phyloP scores from a whole-genome alignment of 2,113 vertebrate genomes.

The Heterochromis multidens region DNA sequence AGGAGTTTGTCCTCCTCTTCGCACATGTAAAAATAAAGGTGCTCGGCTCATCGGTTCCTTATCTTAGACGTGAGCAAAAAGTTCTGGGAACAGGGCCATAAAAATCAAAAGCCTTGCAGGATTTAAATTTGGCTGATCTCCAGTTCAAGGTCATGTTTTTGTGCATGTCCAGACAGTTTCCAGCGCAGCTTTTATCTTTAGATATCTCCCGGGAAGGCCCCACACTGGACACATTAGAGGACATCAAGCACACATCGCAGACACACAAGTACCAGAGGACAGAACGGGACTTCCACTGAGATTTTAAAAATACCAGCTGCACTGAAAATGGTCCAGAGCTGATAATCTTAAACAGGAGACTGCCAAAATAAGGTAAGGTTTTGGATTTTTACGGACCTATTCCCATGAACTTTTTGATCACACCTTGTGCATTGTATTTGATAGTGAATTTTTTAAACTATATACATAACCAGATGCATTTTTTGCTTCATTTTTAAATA shows the following conservation, averaged over 20 bases:
- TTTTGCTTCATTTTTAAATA: neutral
- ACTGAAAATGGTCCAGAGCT: neutral
- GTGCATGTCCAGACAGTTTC: neutral
- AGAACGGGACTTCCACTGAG: neutral
- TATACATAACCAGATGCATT: neutral
- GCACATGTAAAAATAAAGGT: neutral
- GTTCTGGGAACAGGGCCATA: neutral
- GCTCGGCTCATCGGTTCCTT: neutral
- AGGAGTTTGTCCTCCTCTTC: neutral
- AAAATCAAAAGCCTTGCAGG: neutral
- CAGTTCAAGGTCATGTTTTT: neutral
- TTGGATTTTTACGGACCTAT: neutral
- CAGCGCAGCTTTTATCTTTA: neutral
- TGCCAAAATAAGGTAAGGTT: neutral
- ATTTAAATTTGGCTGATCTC: neutral
- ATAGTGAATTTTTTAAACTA: neutral
- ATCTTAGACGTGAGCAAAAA: neutral
- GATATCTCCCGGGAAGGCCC: neutral
- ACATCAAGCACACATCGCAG: neutral
- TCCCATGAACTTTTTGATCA: neutral
- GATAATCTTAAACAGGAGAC: neutral
- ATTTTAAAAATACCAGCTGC: neutral
- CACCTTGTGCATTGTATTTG: neutral
- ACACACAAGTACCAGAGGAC: neutral
- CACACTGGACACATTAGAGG: neutral